These are phyloP conservation scores for Tubulanus polymorphus DNA, from an alignment of 2,888 invertebrate genomes.

Conservation along the genomic window DNA sequence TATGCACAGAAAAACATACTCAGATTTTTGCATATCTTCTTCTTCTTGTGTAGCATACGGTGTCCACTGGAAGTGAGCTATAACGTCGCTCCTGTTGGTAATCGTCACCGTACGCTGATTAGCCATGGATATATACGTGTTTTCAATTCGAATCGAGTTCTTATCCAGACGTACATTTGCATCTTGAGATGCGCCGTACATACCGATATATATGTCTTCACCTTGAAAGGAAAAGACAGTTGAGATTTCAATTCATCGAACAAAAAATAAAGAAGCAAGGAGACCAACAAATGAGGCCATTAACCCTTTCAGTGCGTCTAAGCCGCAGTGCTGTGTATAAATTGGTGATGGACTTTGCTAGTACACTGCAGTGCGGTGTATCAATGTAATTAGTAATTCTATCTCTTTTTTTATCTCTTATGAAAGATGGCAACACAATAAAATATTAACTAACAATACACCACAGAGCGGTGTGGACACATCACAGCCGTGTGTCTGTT, in stretches of 20 bases:
- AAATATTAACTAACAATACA: too few relatives aligned
- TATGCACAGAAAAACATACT: too few relatives aligned
- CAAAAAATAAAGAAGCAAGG: neutral
- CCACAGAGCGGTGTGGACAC: too few relatives aligned
- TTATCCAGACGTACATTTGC: constrained; percentile 51
- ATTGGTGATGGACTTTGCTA: too few relatives aligned
- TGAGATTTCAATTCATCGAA: constrained; percentile 1
- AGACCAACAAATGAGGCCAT: too few relatives aligned
- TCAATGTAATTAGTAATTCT: too few relatives aligned
- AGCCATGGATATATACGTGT: constrained; percentile 52
- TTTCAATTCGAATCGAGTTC: constrained; percentile 49
- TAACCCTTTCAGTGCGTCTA: too few relatives aligned
- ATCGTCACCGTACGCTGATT: constrained; percentile 50
- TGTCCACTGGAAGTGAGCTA: constrained; percentile 52
- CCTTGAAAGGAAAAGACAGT: constrained; percentile 31
- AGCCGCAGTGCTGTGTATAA: too few relatives aligned
- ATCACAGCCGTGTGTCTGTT: too few relatives aligned
- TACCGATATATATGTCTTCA: constrained; percentile 45
- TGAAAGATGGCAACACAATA: too few relatives aligned
- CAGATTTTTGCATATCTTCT: constrained; percentile 46
- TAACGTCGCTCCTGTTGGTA: constrained; percentile 48
- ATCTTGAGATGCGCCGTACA: constrained; percentile 51
- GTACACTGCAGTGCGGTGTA: too few relatives aligned
- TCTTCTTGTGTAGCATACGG: constrained; percentile 49
- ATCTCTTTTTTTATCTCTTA: too few relatives aligned